phyloP scores from a whole-genome alignment of 2,797 vertebrate species.

The Denticeps clupeoides region DNA sequence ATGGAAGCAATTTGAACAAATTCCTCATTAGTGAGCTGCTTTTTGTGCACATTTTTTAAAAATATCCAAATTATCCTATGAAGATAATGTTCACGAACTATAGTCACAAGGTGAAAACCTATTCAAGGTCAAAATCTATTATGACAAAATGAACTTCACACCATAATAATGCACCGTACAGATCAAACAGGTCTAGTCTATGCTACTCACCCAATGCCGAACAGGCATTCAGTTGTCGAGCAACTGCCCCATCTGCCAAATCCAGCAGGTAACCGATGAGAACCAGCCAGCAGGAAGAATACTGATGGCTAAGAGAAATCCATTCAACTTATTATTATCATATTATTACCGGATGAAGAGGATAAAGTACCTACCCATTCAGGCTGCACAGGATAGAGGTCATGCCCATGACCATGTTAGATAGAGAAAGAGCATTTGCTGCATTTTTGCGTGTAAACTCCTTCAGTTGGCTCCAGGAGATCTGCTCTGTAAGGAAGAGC shows the following conservation, averaged over 20 bases:
- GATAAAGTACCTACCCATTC: slow-evolving; percentile 75
- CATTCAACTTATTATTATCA: too few species aligned
- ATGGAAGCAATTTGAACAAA: too few species aligned
- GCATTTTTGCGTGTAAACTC: slow-evolving; percentile 78
- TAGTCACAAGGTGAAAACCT: too few species aligned
- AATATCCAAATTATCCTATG: too few species aligned
- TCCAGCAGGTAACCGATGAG: slow-evolving; percentile 84
- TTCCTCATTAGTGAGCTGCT: too few species aligned
- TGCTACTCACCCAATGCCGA: slow-evolving; percentile 73
- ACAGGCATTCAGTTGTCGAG: slow-evolving; percentile 71
- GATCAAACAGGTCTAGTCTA: too few species aligned
- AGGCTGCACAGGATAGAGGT: slow-evolving; percentile 82
- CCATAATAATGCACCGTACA: too few species aligned
- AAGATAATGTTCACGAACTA: too few species aligned
- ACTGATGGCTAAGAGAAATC: slow-evolving; percentile 65
- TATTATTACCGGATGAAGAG: too few species aligned
- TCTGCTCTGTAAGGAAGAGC: slow-evolving; percentile 53
- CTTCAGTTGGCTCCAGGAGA: slow-evolving; percentile 45
- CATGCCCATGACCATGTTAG: slow-evolving; percentile 81
- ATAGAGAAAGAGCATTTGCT: slow-evolving; percentile 73
- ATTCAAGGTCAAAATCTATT: too few species aligned
- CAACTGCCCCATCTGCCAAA: slow-evolving; percentile 76
- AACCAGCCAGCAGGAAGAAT: slow-evolving; percentile 80
- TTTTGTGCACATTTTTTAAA: too few species aligned
- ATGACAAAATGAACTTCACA: too few species aligned